A percentile compares a stretch with the other conserved stretches of the same genome.
phyloP scores from a whole-genome alignment of 2,888 invertebrate genomes.

The Colletes collaris region DNA sequence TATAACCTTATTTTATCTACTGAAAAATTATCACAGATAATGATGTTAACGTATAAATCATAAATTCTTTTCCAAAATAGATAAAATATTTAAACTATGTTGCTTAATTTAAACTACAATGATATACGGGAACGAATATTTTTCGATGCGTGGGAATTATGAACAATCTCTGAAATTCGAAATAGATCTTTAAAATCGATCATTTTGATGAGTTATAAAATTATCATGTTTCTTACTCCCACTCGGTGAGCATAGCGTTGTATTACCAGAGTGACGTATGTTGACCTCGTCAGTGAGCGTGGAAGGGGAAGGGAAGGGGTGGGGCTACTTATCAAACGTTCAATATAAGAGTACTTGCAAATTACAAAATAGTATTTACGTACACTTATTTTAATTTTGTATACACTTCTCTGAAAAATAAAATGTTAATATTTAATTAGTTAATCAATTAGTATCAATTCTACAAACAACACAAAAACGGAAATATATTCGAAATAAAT shows the following conservation, averaged over 20 bases:
- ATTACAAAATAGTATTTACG: conserved; percentile 2
- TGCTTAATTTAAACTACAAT: background rate
- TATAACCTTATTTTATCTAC: background rate
- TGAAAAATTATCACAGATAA: background rate
- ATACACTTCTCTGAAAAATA: background rate
- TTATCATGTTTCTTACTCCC: conserved; percentile 49
- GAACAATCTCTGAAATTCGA: conserved; percentile 20
- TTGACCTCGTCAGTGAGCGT: conserved; percentile 35
- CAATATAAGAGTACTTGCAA: conserved; percentile 39
- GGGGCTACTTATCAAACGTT: conserved; percentile 52
- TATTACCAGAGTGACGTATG: conserved; percentile 52
- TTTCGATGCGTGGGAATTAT: background rate
- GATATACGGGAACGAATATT: background rate
- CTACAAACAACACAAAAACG: background rate
- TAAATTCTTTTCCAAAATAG: background rate
- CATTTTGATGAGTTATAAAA: conserved; percentile 15
- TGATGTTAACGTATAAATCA: background rate
- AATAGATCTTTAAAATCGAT: conserved; percentile 38
- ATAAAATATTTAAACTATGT: background rate
- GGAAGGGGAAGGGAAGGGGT: conserved; percentile 32
- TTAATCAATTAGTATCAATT: background rate
- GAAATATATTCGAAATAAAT: background rate
- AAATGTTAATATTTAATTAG: background rate
- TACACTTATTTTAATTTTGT: background rate
- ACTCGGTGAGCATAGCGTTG: conserved; percentile 37